Base-by-base conservation (phyloP, 92 coral and sea anemone species). In the Nematostella vectensis region DNA sequence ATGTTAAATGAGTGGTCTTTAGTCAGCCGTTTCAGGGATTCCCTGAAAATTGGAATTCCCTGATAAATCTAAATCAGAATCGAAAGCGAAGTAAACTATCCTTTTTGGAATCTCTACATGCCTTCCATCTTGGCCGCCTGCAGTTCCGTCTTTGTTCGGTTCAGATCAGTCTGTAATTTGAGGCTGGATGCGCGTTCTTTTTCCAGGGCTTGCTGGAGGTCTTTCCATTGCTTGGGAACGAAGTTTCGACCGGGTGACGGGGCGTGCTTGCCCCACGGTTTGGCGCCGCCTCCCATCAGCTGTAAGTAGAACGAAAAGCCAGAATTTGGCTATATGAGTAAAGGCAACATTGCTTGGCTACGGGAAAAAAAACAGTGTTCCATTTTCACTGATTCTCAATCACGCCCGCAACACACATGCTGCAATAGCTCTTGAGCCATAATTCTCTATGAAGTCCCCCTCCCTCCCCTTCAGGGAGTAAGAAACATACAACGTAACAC, bases 141-240 rank as follows among this genome's bases (percentile, higher is more conserved):
- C 22, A 78, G 77, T 54, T 91, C 98, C 21, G 75, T 76, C 11
- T 68, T 77, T 27, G 73, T 53, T 74, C 94, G 85, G 76, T 91
- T 91, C 25, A 91, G 75, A 62, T 91, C 98, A n/a, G 94, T 87
- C 48, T 91, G 98, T 51, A 91, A 69, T 18, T 82, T 83, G 16
- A 87, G 47, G 43, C 93, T 83, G 27, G 78, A 81, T 2, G 95
- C 81, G 54, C 95, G 63, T 59, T 91, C 98, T 48, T 86, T 91
- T 64, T 91, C 98, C 43, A 91, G 74, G 9, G 98, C 87, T 68
- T 91, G 95, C 23, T 85, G 98, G 37, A 91, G 45, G 59, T 91
- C 98, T 59, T 78, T 86, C 98, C 98, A 91, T 23, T 91, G 98
- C 42, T 74, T 83, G 12, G 95, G 93, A 26, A 91, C 76, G 37